Base-by-base conservation (phyloP, 2,113 vertebrate species). In the Rhegmatorhina hoffmannsi region DNA sequence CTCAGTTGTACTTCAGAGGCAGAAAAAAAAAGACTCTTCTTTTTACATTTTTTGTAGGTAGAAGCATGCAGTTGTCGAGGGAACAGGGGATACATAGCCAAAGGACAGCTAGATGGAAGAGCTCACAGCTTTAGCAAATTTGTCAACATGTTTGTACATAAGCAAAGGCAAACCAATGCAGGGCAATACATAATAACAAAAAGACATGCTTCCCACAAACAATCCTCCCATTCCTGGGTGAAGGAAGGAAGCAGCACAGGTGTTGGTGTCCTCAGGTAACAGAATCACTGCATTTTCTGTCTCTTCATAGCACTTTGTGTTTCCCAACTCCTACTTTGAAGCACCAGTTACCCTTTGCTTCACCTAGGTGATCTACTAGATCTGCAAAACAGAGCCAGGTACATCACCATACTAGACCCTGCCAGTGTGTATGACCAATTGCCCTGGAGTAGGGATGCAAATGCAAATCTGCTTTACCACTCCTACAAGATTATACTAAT, bases 381-480 rank as follows among this genome's bases (percentile, higher is more conserved):
- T 59, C 44, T 60, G 62, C 62, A 49, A 43, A 60, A 11, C 52
- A 33, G 52, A 46, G 56, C 29, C 52, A 79, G 56, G 16, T 43
- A 44, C 17, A 1, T 21, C 26, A 8, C 68, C 17, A 7, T 3
- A 3, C 18, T 3, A 26, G 43, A 79, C 52, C 44, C 47, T 79
- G 23, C 43, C 33, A 44, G 34, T 0, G 0, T 4, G 17, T 25
- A 17, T 23, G 49, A 49, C 13, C 7, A 10, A 19, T 72, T 79
- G 62, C 24, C 38, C 33, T 33, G 78, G 25, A 10, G 56, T 4
- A 49, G 44, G 52, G n/a, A 67, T 62, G 13, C 33, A 62, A 63
- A 74, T 6, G 28, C 8, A 59, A 59, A 84, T 46, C 29, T 92
- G 43, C 78, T 75, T 67, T 84, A 60, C 33, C 56, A 72, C 43